Evolutionary conservation across 2,113 vertebrate species (phyloP), one percentile per base, ranked within the genome.

Genomic region (Jaculus jaculus): DNA sequence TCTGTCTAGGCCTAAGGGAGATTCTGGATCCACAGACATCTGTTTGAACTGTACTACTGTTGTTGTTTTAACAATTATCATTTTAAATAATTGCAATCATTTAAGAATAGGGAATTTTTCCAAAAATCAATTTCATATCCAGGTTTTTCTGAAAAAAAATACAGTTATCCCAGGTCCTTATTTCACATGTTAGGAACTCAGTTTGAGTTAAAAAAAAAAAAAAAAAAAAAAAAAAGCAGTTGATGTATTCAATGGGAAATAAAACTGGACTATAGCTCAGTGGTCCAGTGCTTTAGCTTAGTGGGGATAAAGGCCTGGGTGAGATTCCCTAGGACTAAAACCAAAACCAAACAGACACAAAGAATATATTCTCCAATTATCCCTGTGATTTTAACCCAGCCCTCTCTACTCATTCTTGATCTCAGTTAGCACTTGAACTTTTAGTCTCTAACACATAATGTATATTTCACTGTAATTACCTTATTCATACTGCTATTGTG

Each of bases 111-210:
- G 30, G 24, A 84, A 8, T 42, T 75, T 90, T 80, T 65, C 39
- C 23, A 89, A 23, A 90, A 91, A 80, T 69, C 75, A 54, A 74
- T 58, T 63, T 80, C n/a, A 89, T 88, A 83, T 58, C 34, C 30
- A 93, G 24, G 6, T 77, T 84, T 72, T 47, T 16, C 18, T 32
- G 23, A 95, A 85, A 86, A 69, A 18, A 34, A 91, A 90, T 20
- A 54, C 75, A 54, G 12, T 66, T 73, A 72, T 24, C 75, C 2
- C 17, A 51, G 32, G 42, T 60, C 34, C 39, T 87, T 74, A 66
- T 63, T 89, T 91, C 42, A 47, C 84, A 75, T 37, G 42, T 20
- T 54, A 72, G 72, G 37, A 72, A 79, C 16, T 34, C 39, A 58
- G 3, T 30, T 82, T 73, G 65, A 83, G 12, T 60, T 87, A 75